A percentile compares a stretch with the other conserved stretches of the same genome.
Evolutionary conservation across 1,140 invertebrate species (phyloP).

Genomic region (Drosophila parabipectinata): DNA sequence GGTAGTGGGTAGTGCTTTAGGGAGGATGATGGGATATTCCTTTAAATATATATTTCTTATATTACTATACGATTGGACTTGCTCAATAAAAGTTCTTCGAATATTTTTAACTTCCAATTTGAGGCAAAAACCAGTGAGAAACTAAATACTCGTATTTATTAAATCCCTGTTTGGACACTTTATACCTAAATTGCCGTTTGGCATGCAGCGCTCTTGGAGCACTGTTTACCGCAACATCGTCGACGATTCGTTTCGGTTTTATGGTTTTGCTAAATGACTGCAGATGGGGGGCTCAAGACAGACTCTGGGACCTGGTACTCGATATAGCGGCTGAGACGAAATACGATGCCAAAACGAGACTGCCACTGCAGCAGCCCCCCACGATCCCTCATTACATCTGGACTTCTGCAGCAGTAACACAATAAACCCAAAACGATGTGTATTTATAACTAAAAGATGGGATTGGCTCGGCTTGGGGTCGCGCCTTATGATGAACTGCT

Average conservation of each 20-base stretch:
- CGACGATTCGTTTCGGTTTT: constrained; percentile 75
- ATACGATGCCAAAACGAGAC: constrained; percentile 69
- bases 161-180: constrained; percentile 72
- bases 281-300: constrained; percentile 5
- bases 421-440: constrained; percentile 6
- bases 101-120: neutral
- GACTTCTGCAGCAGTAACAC: constrained; percentile 3
- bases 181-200: constrained; percentile 77
- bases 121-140: neutral
- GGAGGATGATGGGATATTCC: constrained; percentile 16
- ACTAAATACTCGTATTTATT: neutral
- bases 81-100: neutral
- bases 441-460: constrained; percentile 42
- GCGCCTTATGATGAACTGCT: too few species aligned
- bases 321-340: constrained; percentile 39
- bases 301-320: constrained; percentile 17
- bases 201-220: constrained; percentile 65
- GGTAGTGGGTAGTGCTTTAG: constrained; percentile 48
- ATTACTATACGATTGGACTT: too few species aligned
- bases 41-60: neutral
- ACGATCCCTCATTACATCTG: constrained; percentile 40
- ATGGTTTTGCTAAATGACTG: constrained; percentile 73
- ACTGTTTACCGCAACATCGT: constrained; percentile 40
- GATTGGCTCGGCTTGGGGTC: constrained; percentile 72
- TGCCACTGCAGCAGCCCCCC: constrained; percentile 15